These are phyloP conservation scores for Gortyna flavago DNA, from an alignment of 2,888 invertebrate species.

Conservation along the genomic window DNA sequence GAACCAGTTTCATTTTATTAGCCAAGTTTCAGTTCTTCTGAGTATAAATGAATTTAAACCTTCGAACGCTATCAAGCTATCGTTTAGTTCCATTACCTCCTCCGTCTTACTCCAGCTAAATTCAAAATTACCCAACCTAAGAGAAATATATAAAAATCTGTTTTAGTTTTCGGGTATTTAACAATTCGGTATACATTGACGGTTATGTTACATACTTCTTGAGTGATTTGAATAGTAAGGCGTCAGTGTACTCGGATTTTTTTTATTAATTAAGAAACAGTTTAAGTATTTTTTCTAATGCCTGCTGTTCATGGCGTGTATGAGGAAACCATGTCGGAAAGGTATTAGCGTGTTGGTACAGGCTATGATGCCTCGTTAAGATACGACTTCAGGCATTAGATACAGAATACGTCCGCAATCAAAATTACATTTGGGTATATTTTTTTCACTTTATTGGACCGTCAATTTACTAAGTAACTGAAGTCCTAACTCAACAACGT, in stretches of 20 bases:
- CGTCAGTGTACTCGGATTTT: not conserved
- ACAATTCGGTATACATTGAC: slow-evolving; percentile 7
- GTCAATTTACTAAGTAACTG: not conserved
- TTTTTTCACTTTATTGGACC: not conserved
- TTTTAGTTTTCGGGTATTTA: not conserved
- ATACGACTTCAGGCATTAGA: not conserved
- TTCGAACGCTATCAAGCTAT: not conserved
- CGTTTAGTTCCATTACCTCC: not conserved
- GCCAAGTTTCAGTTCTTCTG: not conserved
- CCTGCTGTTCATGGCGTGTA: not conserved
- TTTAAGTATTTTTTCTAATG: not conserved
- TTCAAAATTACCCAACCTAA: slow-evolving; percentile 18
- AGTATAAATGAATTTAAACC: not conserved
- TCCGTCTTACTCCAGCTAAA: not conserved
- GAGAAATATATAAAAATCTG: not conserved
- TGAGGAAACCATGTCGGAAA: not conserved
- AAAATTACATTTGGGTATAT: slow-evolving; percentile 4
- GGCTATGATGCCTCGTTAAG: not conserved
- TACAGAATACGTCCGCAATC: not conserved
- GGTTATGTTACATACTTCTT: not conserved
- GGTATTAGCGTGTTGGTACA: not conserved
- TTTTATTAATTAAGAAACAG: not conserved
- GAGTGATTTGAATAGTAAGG: not conserved
- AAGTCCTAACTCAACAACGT: slow-evolving; percentile 1
- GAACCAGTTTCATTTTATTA: not conserved